Percentiles rank a stretch among this genome's conserved stretches.
Conservation (phyloP, 2,797 vertebrate species). For the Sciaenops ocellatus region DNA sequence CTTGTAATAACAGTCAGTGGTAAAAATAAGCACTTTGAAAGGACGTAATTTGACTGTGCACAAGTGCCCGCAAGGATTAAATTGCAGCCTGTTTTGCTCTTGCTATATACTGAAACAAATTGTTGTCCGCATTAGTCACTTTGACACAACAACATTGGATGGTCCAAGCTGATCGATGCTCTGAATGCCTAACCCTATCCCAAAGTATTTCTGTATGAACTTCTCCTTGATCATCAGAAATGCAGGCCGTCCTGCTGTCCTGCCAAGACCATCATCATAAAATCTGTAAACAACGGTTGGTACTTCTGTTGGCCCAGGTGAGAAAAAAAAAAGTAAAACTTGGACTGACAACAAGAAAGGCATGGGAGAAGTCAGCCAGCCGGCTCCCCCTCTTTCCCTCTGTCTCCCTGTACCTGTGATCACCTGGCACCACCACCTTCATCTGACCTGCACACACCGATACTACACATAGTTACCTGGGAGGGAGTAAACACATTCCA, state of each 20-base stretch:
- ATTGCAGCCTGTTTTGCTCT: too few relatives aligned
- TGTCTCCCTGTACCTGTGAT: slow-evolving; percentile 76
- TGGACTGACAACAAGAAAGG: slow-evolving; percentile 29
- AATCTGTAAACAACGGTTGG: neutral
- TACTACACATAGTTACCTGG: slow-evolving; percentile 52
- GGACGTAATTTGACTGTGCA: too few relatives aligned
- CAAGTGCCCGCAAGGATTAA: too few relatives aligned
- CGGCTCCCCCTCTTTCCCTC: slow-evolving; percentile 36
- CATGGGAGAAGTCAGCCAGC: slow-evolving; percentile 21
- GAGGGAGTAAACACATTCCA: slow-evolving; percentile 74
- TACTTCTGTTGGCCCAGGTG: slow-evolving; percentile 8
- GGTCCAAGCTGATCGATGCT: too few relatives aligned
- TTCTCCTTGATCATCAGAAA: neutral
- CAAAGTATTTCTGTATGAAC: neutral
- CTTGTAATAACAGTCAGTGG: too few relatives aligned
- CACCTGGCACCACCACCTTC: slow-evolving; percentile 79
- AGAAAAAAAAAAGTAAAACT: slow-evolving; percentile 24
- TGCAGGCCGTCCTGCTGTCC: neutral
- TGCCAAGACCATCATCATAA: neutral
- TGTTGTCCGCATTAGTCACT: too few relatives aligned
- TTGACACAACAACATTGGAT: too few relatives aligned
- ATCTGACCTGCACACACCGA: slow-evolving; percentile 56
- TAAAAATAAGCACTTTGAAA: too few relatives aligned
- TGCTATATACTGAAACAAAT: too few relatives aligned
- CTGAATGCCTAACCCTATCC: too few relatives aligned